phyloP scores from a whole-genome alignment of 1,140 invertebrate species.

The Frieseomelitta varia region DNA sequence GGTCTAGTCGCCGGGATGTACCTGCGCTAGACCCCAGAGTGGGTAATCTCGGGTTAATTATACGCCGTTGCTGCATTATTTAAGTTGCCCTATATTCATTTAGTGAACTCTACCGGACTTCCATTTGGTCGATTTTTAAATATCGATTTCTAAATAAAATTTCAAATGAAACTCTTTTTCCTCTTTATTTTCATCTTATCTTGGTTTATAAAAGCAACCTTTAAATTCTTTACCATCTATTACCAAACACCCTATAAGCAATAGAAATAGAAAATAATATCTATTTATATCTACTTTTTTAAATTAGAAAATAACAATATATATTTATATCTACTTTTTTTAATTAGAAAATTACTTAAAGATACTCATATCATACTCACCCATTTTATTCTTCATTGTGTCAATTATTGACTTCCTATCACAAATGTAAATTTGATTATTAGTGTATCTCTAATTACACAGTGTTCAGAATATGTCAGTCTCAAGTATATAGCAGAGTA shows the following conservation, averaged over 20 bases:
- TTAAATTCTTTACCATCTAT: background rate
- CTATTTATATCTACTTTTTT: slow-evolving; percentile 27
- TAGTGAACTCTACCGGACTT: background rate
- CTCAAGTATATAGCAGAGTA: slow-evolving; percentile 73
- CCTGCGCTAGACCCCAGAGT: no score
- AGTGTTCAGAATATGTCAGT: slow-evolving; percentile 77
- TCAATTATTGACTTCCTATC: slow-evolving; percentile 55
- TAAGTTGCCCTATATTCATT: background rate
- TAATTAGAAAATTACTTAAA: slow-evolving; percentile 30
- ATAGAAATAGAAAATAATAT: slow-evolving; percentile 5
- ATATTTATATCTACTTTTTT: background rate
- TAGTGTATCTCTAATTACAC: slow-evolving; percentile 55
- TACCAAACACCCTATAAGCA: background rate
- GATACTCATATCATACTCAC: slow-evolving; percentile 63
- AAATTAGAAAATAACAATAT: slow-evolving; percentile 40
- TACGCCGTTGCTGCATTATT: background rate
- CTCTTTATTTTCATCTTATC: background rate
- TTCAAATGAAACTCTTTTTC: no score
- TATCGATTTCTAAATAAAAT: no score
- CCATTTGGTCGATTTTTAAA: background rate
- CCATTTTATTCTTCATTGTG: slow-evolving; percentile 15
- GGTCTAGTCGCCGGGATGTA: no score
- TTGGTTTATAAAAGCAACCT: background rate
- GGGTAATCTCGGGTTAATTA: no score
- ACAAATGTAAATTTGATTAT: slow-evolving; percentile 57